Percentiles rank a stretch among this genome's conserved stretches.
Evolutionary conservation across 2,888 invertebrate species (phyloP).

Genomic region (Lathronympha strigana): DNA sequence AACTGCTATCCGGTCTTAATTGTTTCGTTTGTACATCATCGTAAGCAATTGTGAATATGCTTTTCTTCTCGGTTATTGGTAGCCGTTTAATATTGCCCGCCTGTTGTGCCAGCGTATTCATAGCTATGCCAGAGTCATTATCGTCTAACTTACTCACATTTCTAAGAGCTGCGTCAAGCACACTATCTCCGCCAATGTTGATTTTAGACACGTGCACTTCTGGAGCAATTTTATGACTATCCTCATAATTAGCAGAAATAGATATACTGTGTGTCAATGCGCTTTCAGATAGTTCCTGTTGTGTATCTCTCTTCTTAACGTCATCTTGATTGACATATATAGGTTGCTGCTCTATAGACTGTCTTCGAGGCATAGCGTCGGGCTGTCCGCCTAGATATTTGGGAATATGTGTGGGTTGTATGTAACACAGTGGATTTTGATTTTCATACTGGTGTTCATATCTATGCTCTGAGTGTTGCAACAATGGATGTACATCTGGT

Average conservation of each 20-base stretch:
- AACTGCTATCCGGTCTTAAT: constrained; percentile 90
- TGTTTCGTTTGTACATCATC: constrained; percentile 95
- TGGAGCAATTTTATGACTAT: constrained; percentile 64
- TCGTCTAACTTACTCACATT: constrained; percentile 82
- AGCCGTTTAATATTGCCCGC: constrained; percentile 85
- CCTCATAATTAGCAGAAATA: constrained; percentile 75
- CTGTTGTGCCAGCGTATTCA: constrained; percentile 84
- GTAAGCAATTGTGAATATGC: constrained; percentile 96
- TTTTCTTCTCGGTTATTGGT: constrained; percentile 93
- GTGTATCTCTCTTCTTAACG: constrained; percentile 62
- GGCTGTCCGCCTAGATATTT: constrained; percentile 85
- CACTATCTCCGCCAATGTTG: constrained; percentile 72
- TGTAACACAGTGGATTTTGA: constrained; percentile 78
- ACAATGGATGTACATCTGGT: constrained; percentile 86
- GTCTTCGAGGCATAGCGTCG: constrained; percentile 66
- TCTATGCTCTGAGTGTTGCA: constrained; percentile 91
- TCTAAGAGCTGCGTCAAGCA: constrained; percentile 57
- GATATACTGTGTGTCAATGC: constrained; percentile 76
- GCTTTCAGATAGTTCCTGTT: constrained; percentile 70
- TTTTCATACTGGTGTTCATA: constrained; percentile 87
- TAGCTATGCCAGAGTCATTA: constrained; percentile 91
- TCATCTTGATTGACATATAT: constrained; percentile 80
- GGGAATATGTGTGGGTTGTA: constrained; percentile 85
- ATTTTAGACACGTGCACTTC: constrained; percentile 85
- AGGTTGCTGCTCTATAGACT: constrained; percentile 71